Conservation (phyloP, 2,113 vertebrate species). For the Morphnarchus princeps region DNA sequence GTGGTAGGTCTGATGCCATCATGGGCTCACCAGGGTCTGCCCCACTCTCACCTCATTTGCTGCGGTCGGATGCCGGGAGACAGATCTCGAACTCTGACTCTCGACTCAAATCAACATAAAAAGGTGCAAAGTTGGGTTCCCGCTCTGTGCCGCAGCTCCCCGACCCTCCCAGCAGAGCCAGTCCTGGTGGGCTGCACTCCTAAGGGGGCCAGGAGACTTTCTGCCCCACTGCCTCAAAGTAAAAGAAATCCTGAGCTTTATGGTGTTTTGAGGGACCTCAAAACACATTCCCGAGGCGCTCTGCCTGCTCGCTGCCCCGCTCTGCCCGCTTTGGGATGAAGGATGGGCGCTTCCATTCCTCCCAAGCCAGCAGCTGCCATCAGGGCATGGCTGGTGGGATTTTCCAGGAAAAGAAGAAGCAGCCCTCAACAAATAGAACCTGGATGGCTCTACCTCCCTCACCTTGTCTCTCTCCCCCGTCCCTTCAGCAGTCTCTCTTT, state of each 20-base stretch:
- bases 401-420: not conserved
- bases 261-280: not conserved
- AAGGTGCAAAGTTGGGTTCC: not conserved
- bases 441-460: not conserved
- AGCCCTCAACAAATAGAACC: not conserved
- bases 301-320: not conserved
- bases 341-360: not conserved
- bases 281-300: fast-evolving
- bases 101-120: fast-evolving
- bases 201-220: not conserved
- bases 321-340: fast-evolving
- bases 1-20: not conserved
- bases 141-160: too few species aligned
- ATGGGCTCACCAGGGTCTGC: not conserved
- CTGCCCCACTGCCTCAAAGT: not conserved
- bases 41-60: not conserved
- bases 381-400: not conserved
- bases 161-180: fast-evolving
- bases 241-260: not conserved
- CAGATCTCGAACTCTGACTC: not conserved
- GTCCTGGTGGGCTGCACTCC: not conserved
- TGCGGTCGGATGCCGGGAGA: not conserved
- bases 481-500: not conserved
- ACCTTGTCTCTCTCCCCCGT: not conserved
- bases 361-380: not conserved